Percentiles rank a stretch among this genome's conserved stretches.
These are phyloP conservation scores for Apis florea DNA, from an alignment of 1,140 invertebrate species.

Conservation along the genomic window DNA sequence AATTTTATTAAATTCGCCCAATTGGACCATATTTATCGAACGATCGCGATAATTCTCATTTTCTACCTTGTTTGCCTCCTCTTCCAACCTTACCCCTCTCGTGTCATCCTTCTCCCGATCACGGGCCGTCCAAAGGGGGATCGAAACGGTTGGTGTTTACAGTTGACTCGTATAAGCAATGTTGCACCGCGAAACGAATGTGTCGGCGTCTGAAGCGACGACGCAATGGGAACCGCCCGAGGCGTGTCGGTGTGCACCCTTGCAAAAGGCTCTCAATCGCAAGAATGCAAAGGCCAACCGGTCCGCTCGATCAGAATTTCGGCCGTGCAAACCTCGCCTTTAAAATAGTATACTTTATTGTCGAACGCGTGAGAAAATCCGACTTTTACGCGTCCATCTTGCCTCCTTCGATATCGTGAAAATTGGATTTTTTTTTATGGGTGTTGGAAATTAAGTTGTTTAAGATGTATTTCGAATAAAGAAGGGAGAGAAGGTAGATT, in stretches of 20 bases:
- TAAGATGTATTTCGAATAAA: too few species aligned
- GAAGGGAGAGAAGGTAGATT: too few species aligned
- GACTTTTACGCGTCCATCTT: neutral
- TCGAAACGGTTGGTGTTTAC: slow-evolving; percentile 47
- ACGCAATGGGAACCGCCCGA: slow-evolving; percentile 71
- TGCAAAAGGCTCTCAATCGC: slow-evolving; percentile 67
- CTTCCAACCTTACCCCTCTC: too few species aligned
- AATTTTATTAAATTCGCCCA: too few species aligned
- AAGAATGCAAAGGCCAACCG: slow-evolving; percentile 57
- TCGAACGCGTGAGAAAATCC: neutral
- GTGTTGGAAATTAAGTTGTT: too few species aligned
- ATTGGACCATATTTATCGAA: too few species aligned
- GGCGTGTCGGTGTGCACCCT: slow-evolving; percentile 67
- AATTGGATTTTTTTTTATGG: too few species aligned
- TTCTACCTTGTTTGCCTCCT: neutral
- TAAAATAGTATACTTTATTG: slow-evolving; percentile 22
- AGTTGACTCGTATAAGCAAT: slow-evolving; percentile 42
- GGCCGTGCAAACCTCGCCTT: slow-evolving; percentile 36
- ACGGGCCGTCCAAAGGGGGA: neutral
- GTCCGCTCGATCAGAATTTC: slow-evolving; percentile 54
- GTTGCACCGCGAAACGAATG: slow-evolving; percentile 54
- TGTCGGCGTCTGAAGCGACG: slow-evolving; percentile 58
- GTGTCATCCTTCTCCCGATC: neutral
- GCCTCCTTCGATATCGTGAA: too few species aligned
- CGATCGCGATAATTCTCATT: too few species aligned